A percentile compares a stretch with the other conserved stretches of the same genome.
Conservation (phyloP, 2,888 invertebrate species). For the Camponotus fellah region DNA sequence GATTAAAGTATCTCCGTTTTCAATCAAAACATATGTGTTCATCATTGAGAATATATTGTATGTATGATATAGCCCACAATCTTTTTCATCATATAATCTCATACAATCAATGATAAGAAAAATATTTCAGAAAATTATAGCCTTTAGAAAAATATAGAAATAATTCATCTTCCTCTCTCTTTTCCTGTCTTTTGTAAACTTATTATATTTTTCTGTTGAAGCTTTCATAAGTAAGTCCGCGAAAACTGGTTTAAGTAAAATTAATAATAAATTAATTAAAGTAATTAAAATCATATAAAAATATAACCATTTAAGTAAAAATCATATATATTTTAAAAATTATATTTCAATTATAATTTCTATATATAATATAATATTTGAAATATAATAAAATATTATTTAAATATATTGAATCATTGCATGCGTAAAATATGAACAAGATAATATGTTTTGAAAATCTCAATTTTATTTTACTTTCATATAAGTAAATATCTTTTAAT, state of each 20-base stretch:
- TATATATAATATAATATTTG: neutral
- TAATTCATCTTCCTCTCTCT: neutral
- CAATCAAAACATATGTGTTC: constrained; percentile 6
- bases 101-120: neutral
- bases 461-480: neutral
- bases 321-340: too few relatives aligned
- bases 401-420: neutral
- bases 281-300: neutral
- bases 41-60: neutral
- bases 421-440: neutral
- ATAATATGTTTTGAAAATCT: neutral
- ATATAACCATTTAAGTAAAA: neutral
- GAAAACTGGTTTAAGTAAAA: neutral
- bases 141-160: neutral
- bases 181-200: neutral
- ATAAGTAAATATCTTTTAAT: neutral
- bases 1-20: constrained; percentile 23
- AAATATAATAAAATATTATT: neutral
- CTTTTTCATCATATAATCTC: neutral
- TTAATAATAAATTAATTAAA: neutral
- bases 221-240: neutral
- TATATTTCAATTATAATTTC: neutral
- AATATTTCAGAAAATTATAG: neutral
- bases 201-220: neutral
- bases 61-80: neutral